These are phyloP conservation scores for Osmoderma eremita DNA, from an alignment of 2,888 invertebrate species.

Conservation along the genomic window DNA sequence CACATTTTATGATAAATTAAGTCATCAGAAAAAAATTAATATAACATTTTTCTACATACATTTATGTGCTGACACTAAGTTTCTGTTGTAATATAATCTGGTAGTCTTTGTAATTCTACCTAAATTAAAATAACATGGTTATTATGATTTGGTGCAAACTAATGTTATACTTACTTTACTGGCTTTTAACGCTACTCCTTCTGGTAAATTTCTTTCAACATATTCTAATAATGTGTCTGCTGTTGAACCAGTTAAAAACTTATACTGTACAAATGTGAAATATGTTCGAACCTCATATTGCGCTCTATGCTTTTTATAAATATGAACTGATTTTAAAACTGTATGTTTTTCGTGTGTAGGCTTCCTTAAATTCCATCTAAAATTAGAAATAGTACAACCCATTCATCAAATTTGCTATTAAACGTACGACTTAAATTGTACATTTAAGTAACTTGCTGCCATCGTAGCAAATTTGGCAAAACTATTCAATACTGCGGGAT, in stretches of 20 bases:
- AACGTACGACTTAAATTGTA: conserved; percentile 77
- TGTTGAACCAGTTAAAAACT: conserved; percentile 92
- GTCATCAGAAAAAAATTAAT: no score
- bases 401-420: not conserved
- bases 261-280: conserved; percentile 84
- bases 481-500: conserved; percentile 87
- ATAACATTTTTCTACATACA: no score
- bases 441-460: conserved; percentile 83
- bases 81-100: conserved; percentile 6
- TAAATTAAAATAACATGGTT: not conserved
- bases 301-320: conserved; percentile 92
- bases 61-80: no score
- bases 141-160: not conserved
- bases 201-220: conserved; percentile 94
- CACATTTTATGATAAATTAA: no score
- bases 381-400: conserved; percentile 23
- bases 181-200: conserved; percentile 94
- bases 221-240: conserved; percentile 96
- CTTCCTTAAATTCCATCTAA: conserved; percentile 79
- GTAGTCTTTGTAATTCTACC: conserved; percentile 8
- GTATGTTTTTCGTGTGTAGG: conserved; percentile 81
- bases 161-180: conserved; percentile 70
- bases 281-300: conserved; percentile 97
- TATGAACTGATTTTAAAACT: conserved; percentile 86
- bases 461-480: conserved; percentile 86